Percentiles rank a stretch among this genome's conserved stretches.
Conservation (phyloP, 2,113 vertebrate species). For the Sceloporus undulatus region DNA sequence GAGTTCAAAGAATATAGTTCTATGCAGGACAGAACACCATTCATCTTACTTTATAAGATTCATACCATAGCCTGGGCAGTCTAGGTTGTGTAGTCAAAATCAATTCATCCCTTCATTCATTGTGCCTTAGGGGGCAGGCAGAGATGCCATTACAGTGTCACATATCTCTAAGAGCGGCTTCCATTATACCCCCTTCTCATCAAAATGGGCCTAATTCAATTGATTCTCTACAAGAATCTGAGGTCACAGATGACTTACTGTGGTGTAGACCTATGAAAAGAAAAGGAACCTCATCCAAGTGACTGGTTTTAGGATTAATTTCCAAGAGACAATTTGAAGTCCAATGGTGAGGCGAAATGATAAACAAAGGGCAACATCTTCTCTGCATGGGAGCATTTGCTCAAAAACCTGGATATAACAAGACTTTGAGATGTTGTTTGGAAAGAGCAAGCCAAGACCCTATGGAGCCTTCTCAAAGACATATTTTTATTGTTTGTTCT, state of each 20-base stretch:
- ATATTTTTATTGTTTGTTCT: not conserved
- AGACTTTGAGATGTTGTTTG: conserved; percentile 30
- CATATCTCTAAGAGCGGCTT: conserved; percentile 46
- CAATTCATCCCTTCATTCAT: conserved; percentile 73
- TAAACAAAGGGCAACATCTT: conserved; percentile 31
- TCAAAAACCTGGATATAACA: conserved; percentile 6
- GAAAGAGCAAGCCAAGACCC: not conserved
- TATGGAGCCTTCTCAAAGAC: conserved; percentile 5
- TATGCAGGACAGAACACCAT: conserved; percentile 53
- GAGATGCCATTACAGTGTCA: conserved; percentile 51
- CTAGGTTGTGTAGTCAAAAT: conserved; percentile 67
- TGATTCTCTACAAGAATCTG: conserved; percentile 30
- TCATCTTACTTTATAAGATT: conserved; percentile 75
- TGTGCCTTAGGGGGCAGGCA: conserved; percentile 56
- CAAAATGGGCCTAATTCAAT: conserved; percentile 51
- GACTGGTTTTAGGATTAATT: not conserved
- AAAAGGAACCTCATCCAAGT: not conserved
- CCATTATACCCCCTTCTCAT: conserved; percentile 62
- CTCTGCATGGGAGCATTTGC: not conserved
- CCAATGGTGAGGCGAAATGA: conserved; percentile 36
- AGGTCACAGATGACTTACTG: not conserved
- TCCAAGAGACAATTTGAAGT: conserved; percentile 42
- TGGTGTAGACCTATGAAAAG: not conserved
- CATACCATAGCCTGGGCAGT: conserved; percentile 53
- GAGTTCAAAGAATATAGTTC: conserved; percentile 73